Conservation (phyloP, 2,113 vertebrate genomes). For the Struthio camelus region DNA sequence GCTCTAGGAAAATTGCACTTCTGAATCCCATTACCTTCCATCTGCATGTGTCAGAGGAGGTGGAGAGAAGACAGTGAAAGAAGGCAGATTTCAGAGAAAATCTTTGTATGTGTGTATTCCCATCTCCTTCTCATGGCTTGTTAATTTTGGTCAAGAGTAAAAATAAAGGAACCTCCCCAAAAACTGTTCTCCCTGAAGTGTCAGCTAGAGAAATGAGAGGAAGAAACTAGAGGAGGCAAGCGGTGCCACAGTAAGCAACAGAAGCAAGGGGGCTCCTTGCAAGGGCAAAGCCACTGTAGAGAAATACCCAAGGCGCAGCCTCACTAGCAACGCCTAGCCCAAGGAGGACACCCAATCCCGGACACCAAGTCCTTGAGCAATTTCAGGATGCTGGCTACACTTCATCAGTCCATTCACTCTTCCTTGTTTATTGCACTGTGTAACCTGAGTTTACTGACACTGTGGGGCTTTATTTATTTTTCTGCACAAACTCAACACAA, state of each 20-base stretch:
- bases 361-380: background rate
- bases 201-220: background rate
- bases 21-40: background rate
- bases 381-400: background rate
- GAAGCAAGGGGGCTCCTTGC: background rate
- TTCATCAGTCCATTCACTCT: background rate
- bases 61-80: background rate
- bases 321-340: background rate
- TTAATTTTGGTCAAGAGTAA: background rate
- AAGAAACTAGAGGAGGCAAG: background rate
- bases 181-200: background rate
- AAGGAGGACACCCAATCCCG: background rate
- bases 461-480: background rate
- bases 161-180: background rate
- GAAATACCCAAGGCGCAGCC: background rate
- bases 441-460: background rate
- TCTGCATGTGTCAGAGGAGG: background rate
- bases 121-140: background rate
- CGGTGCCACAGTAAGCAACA: background rate
- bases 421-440: background rate
- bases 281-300: background rate
- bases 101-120: background rate
- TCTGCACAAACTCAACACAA: background rate
- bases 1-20: background rate
- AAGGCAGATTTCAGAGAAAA: background rate